Base-by-base conservation (phyloP, 2,797 vertebrate species). In the Oreonectes daqikongensis region DNA sequence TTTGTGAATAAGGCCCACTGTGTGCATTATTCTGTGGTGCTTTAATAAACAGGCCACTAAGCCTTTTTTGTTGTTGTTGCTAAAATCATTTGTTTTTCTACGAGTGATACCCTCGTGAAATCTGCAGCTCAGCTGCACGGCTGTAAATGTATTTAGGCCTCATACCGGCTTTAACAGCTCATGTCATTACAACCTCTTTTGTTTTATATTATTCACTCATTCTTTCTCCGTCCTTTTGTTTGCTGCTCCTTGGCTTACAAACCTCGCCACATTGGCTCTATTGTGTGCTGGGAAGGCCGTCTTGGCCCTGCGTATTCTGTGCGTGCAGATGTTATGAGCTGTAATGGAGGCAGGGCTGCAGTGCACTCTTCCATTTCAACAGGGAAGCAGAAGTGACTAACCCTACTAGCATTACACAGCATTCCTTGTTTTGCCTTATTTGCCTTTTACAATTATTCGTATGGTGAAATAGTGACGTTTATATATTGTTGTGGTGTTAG, bases 201-300 rank as follows among this genome's bases (percentile, higher is more conserved):
- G 87, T 87, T 87, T 85, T 77, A 80, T 35, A 65, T 86, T 84
- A 86, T 84, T 89, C 83, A 88, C 88, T 89, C 83, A 85, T 32
- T 67, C 22, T 48, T 22, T 90, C 85, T 88, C 42, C 72, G 24
- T 61, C 52, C 26, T 69, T 63, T 69, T 46, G 65, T 73, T 81
- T 75, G 59, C 78, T 78, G 72, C 68, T 76, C 82, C 82, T 67
- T 82, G 32, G 67, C 82, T 73, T 79, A 73, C 78, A 75, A 61
- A 26, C 35, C 48, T 73, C 52, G 30, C 22, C 61, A 68, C 69
- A 53, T 74, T 77, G 48, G 52, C 55, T 81, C 38, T 70, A 82
- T 83, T 57, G 83, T 85, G 66, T 78, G 78, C 38, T 57, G 46
- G 67, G 48, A 75, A 61, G 81, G 75, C 84, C 73, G 70, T 79